These are phyloP conservation scores for Cossypha dichroa DNA, from an alignment of 2,797 vertebrate species.

Conservation along the genomic window DNA sequence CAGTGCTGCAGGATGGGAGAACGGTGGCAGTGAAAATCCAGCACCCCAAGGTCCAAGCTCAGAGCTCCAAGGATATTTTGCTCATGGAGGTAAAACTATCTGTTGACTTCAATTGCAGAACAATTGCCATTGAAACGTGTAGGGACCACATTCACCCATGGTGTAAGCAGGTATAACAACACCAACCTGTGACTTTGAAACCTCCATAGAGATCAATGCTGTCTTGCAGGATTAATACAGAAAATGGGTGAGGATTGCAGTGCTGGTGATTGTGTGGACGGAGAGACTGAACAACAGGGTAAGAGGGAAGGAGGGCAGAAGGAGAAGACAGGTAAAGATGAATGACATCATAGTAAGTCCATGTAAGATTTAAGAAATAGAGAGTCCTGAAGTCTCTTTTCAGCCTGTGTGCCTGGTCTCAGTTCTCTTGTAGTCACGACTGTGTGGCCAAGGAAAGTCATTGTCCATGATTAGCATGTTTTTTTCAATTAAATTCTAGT, in stretches of 20 bases:
- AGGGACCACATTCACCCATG: neutral
- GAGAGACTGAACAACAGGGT: neutral
- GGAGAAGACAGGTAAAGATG: neutral
- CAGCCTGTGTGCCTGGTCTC: neutral
- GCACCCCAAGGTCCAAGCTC: slow-evolving; percentile 92
- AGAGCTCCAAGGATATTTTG: slow-evolving; percentile 91
- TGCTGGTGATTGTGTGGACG: neutral
- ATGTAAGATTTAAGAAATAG: neutral
- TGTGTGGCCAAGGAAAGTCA: neutral
- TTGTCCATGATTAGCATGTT: neutral
- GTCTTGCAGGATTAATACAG: neutral
- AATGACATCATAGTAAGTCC: neutral
- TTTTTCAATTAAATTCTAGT: neutral
- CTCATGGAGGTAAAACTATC: slow-evolving; percentile 90
- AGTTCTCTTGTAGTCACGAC: neutral
- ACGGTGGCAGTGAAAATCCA: slow-evolving; percentile 96
- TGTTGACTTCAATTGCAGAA: neutral
- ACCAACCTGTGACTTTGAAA: neutral
- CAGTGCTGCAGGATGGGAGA: slow-evolving; percentile 88
- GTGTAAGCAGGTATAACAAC: neutral
- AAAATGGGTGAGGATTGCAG: neutral
- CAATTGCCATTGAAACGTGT: neutral
- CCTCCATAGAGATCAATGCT: neutral
- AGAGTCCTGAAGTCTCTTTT: neutral
- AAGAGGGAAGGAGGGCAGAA: neutral